Conservation (phyloP, 1,140 invertebrate genomes). For the Drosophila equinoxialis region DNA sequence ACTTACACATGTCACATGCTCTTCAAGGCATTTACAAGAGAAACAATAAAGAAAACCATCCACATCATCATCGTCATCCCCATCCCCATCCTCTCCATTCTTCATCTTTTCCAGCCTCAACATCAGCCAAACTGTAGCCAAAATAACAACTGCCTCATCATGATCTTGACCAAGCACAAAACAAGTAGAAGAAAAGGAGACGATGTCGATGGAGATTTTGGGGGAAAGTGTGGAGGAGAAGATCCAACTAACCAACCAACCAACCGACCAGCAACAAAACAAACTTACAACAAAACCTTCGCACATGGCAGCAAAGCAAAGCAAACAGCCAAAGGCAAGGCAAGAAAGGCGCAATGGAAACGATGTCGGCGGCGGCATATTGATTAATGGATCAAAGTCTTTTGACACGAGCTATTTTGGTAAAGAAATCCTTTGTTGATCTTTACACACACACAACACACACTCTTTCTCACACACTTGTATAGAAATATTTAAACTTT, state of each 20-base stretch:
- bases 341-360: conserved; percentile 2
- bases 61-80: conserved; percentile 26
- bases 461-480: conserved; percentile 30
- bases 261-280: conserved; percentile 22
- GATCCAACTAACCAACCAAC: neutral
- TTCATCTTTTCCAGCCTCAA: conserved; percentile 40
- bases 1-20: conserved; percentile 80
- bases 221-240: neutral
- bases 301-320: conserved; percentile 36
- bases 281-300: conserved; percentile 63
- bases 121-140: conserved; percentile 45
- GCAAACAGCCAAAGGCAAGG: neutral
- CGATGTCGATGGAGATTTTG: conserved; percentile 22
- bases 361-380: conserved; percentile 67
- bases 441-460: conserved; percentile 69
- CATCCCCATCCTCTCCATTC: conserved; percentile 1
- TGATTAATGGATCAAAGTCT: conserved; percentile 83
- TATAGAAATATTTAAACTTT: conserved; percentile 47
- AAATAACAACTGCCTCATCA: conserved; percentile 75
- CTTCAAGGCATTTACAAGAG: conserved; percentile 64
- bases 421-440: conserved; percentile 82
- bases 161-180: conserved; percentile 70
- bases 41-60: conserved; percentile 60
- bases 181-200: conserved; percentile 32
- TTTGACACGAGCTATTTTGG: conserved; percentile 83